A percentile compares a stretch with the other conserved stretches of the same genome.
phyloP scores from a whole-genome alignment of 1,140 invertebrate species.

The Dendrolimus kikuchii region DNA sequence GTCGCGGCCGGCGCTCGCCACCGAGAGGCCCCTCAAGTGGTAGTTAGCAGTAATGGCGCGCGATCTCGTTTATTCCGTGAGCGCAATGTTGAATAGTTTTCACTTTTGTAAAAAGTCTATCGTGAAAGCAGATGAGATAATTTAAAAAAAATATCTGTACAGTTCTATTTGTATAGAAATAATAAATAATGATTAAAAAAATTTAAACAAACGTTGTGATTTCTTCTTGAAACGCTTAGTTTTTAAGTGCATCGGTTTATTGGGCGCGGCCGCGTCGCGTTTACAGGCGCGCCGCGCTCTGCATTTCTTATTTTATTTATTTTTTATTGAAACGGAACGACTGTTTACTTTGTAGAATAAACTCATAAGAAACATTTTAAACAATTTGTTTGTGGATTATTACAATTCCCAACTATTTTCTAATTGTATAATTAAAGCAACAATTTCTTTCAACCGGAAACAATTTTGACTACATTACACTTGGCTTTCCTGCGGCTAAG shows the following conservation, averaged over 20 bases:
- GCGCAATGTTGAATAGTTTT: conserved; percentile 68
- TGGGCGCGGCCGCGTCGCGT: conserved; percentile 24
- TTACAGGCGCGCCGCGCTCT: conserved; percentile 30
- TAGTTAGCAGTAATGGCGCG: conserved; percentile 19
- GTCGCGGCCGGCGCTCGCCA: too few species aligned
- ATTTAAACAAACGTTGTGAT: conserved; percentile 68
- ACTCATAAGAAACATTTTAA: conserved; percentile 61
- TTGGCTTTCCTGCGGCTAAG: too few species aligned
- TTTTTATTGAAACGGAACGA: conserved; percentile 61
- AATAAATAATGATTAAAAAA: conserved; percentile 71
- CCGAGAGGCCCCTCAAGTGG: too few species aligned
- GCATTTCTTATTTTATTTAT: conserved; percentile 58
- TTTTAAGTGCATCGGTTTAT: conserved; percentile 35
- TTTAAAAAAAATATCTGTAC: conserved; percentile 72
- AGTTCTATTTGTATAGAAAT: conserved; percentile 74
- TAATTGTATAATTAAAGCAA: not conserved
- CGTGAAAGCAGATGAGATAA: conserved; percentile 67
- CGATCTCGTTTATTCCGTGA: conserved; percentile 55
- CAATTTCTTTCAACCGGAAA: too few species aligned
- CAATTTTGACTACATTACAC: too few species aligned
- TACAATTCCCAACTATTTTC: conserved; percentile 11
- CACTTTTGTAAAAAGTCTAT: conserved; percentile 74
- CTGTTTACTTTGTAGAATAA: conserved; percentile 70
- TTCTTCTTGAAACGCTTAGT: conserved; percentile 53
- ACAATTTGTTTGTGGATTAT: conserved; percentile 47